Evolutionary conservation across 1,140 invertebrate genomes (phyloP).

Genomic region (Monochamus saltuarius): DNA sequence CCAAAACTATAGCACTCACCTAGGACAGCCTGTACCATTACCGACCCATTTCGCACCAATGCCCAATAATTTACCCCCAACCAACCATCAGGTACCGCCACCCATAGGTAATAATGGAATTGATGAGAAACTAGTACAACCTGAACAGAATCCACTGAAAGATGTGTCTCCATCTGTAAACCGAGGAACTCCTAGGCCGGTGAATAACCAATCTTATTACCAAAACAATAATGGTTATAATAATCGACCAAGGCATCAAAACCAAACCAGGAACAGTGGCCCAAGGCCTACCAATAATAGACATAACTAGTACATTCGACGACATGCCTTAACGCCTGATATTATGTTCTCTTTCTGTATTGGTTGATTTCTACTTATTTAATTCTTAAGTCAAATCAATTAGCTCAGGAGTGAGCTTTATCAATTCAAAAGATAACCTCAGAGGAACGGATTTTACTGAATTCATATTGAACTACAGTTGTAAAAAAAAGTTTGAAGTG

Average conservation of each 20-base stretch:
- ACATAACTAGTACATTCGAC: conserved; percentile 3
- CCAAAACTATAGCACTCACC: conserved; percentile 61
- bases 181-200: conserved; percentile 24
- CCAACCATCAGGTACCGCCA: conserved; percentile 25
- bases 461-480: background rate
- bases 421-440: background rate
- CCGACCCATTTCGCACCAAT: conserved; percentile 41
- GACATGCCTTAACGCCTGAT: background rate
- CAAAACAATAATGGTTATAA: conserved; percentile 47
- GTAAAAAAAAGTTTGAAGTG: background rate
- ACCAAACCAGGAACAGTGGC: conserved; percentile 6
- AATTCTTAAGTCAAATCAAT: conserved; percentile 10
- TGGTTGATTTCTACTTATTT: conserved; percentile 5
- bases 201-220: conserved; percentile 40
- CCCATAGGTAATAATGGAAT: conserved; percentile 22
- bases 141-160: conserved; percentile 12
- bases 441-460: background rate
- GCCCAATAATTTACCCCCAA: conserved; percentile 26
- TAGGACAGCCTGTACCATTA: conserved; percentile 45
- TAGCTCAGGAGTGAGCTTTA: background rate
- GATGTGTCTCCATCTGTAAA: conserved; percentile 14
- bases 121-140: conserved; percentile 21
- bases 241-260: conserved; percentile 35
- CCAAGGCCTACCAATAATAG: conserved; percentile 9
- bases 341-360: conserved; percentile 10